phyloP scores from a whole-genome alignment of 2,113 vertebrate species.

The Sminthopsis crassicaudata region DNA sequence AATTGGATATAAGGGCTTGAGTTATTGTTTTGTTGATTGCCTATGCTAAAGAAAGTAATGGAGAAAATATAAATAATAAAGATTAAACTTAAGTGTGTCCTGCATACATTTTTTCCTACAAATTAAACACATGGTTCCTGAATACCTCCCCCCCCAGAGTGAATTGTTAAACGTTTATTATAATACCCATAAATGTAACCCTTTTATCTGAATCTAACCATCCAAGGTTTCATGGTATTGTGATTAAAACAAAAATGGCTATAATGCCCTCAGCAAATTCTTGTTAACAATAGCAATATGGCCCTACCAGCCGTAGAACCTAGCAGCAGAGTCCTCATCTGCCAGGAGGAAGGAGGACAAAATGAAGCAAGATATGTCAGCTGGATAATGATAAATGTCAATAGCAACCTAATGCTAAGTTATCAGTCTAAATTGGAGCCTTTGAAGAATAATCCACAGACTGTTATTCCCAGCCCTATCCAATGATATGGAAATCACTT shows the following conservation, averaged over 20 bases:
- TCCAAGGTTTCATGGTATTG: conserved; percentile 56
- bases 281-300: conserved; percentile 38
- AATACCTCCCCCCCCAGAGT: neutral
- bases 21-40: neutral
- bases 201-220: conserved; percentile 43
- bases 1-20: neutral
- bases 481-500: conserved; percentile 77
- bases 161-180: neutral
- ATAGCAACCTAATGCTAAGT: conserved; percentile 66
- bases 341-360: conserved; percentile 48
- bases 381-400: conserved; percentile 74
- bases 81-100: neutral
- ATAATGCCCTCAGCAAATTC: conserved; percentile 57
- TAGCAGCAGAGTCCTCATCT: conserved; percentile 19
- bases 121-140: too few species aligned
- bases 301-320: neutral
- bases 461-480: conserved; percentile 70
- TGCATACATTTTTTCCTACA: neutral
- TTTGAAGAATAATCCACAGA: conserved; percentile 70
- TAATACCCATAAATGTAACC: neutral
- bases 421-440: conserved; percentile 71
- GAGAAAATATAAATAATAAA: neutral
- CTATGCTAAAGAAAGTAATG: neutral
- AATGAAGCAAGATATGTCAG: conserved; percentile 54
- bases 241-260: conserved; percentile 74